Base-by-base conservation (phyloP, 1,140 invertebrate species). In the Monomorium pharaonis region DNA sequence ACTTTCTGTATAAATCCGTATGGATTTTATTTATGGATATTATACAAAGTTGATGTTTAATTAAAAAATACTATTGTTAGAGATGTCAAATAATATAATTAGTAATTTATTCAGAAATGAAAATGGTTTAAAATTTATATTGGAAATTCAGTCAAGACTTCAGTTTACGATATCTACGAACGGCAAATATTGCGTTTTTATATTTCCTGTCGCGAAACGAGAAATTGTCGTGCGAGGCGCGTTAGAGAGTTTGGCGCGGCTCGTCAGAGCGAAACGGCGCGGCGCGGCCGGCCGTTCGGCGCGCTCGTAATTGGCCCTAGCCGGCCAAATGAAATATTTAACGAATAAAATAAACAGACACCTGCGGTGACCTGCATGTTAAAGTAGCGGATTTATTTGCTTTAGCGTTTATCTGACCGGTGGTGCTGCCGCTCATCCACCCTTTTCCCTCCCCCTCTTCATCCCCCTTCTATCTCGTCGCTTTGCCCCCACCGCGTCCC, bases 371-470 rank as follows among this genome's bases (percentile, higher is more conserved):
- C 93, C 93, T 94, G 94, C 94, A 94, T 94, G 94, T 93, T 93
- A 94, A 95, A 95, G 94, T 92, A 93, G 94, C 91, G 92, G 92
- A 93, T 94, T 94, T 94, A 93, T 95, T 94, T 95, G 94, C 93
- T 93, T 90, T 91, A 88, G 88, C 91, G 92, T 93, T 93, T 92
- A 93, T 93, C 91, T 92, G 93, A 93, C 90, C 89, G 91, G 90
- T 88, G 80, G 86, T 84, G 76, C 62, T 60, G 76, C 85, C 60
- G 70, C 86, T 70, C 78, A 44, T 69, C 78, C 78, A 78, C 75
- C 42, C 56, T 54, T 42, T 24, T 58, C 67, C 74, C 63, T n/a
- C n/a, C n/a, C n/a, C n/a, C n/a, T n/a, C 69, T 54, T 60, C 47
- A 37, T 30, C 27, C 58, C 21, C 27, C n/a, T n/a, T n/a, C 27